A percentile compares a stretch with the other conserved stretches of the same genome.
Evolutionary conservation across 2,113 vertebrate genomes (phyloP).

Genomic region (Capra hircus): DNA sequence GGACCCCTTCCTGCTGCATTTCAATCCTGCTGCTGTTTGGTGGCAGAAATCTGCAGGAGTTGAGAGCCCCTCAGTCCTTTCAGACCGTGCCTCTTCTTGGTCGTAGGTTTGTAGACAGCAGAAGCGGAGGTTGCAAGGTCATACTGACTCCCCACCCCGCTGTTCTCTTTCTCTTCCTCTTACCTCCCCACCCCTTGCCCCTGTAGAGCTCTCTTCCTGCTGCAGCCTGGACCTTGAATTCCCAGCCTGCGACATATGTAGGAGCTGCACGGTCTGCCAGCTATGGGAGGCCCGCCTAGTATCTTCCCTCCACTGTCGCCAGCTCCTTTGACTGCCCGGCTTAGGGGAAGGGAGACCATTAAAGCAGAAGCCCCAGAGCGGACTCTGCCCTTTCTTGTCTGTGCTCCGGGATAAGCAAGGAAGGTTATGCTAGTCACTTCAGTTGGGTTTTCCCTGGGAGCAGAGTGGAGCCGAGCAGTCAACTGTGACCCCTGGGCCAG

Average conservation of each 20-base stretch:
- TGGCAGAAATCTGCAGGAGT: neutral
- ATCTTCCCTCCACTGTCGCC: neutral
- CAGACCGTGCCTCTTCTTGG: neutral
- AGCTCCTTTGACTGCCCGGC: neutral
- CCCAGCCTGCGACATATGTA: neutral
- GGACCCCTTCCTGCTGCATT: neutral
- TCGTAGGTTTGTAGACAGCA: neutral
- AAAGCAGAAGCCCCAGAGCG: neutral
- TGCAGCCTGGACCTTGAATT: neutral
- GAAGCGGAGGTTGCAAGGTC: neutral
- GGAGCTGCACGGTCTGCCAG: neutral
- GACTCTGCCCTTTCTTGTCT: neutral
- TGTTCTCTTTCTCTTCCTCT: neutral
- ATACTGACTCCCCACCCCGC: neutral
- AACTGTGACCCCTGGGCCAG: neutral
- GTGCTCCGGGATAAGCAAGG: neutral
- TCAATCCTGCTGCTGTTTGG: neutral
- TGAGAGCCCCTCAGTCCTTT: neutral
- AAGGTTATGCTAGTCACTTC: neutral
- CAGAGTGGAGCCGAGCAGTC: neutral
- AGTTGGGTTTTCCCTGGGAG: neutral
- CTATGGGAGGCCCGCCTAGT: neutral
- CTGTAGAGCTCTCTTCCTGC: neutral
- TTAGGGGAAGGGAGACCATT: neutral
- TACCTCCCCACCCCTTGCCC: neutral